phyloP scores from a whole-genome alignment of 2,113 vertebrate genomes.

The Antechinus flavipes region DNA sequence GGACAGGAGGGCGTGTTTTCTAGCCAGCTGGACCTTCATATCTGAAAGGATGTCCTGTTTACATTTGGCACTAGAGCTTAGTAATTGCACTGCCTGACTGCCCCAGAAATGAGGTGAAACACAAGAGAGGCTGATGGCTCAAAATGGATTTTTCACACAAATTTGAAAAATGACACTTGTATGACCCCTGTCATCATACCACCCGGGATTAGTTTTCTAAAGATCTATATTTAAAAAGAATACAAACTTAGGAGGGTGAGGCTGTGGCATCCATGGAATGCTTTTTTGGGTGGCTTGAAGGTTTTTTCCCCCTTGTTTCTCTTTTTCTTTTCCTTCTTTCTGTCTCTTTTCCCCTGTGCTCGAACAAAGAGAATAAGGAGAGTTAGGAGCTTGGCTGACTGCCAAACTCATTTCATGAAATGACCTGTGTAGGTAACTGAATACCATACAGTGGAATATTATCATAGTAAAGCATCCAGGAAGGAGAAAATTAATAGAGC shows the following conservation, averaged over 20 bases:
- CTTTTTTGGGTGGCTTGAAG: constrained; percentile 55
- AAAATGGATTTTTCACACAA: constrained; percentile 84
- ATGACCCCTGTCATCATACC: constrained; percentile 83
- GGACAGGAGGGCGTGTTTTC: constrained; percentile 83
- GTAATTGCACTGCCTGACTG: constrained; percentile 81
- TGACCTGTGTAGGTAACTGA: constrained; percentile 70
- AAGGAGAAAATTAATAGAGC: constrained; percentile 63
- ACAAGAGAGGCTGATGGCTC: constrained; percentile 76
- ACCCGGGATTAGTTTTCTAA: constrained; percentile 82
- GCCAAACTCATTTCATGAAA: constrained; percentile 72
- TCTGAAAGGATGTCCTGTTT: constrained; percentile 90
- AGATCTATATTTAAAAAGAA: constrained; percentile 79
- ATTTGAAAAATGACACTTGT: constrained; percentile 84
- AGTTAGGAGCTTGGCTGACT: constrained; percentile 62
- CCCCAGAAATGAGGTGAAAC: constrained; percentile 82
- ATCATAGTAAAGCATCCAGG: constrained; percentile 49
- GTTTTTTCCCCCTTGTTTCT: constrained; percentile 64
- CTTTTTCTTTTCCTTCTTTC: background rate
- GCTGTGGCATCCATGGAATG: constrained; percentile 72
- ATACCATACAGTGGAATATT: constrained; percentile 54
- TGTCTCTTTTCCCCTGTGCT: constrained; percentile 25
- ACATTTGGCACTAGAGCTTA: constrained; percentile 82
- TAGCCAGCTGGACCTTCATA: constrained; percentile 85
- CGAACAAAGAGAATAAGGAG: constrained; percentile 70
- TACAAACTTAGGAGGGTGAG: constrained; percentile 70